phyloP scores from a whole-genome alignment of 2,888 invertebrate species.

The Eupithecia subfuscata region DNA sequence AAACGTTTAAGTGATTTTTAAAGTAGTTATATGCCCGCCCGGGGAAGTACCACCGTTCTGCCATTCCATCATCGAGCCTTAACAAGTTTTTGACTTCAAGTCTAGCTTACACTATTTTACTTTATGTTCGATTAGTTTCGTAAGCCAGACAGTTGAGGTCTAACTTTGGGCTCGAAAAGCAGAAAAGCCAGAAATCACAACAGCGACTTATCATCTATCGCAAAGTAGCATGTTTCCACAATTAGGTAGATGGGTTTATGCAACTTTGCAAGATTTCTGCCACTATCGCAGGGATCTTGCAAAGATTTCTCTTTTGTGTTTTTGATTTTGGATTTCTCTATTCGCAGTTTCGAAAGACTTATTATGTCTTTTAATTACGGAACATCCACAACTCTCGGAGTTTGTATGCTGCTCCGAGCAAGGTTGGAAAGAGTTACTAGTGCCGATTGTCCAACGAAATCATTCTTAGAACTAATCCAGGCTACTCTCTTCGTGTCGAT shows the following conservation, averaged over 20 bases:
- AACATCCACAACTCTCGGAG: background rate
- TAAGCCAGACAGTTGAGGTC: background rate
- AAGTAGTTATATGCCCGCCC: conserved; percentile 20
- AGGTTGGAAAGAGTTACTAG: conserved; percentile 4
- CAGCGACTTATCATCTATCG: conserved; percentile 6
- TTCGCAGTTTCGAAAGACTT: background rate
- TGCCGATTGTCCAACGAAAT: conserved; percentile 15
- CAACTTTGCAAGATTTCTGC: background rate
- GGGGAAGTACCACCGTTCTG: conserved; percentile 32
- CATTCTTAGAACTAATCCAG: conserved; percentile 16
- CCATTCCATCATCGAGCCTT: background rate
- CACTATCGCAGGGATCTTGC: background rate
- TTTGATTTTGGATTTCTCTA: background rate
- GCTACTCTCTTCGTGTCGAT: conserved; percentile 32
- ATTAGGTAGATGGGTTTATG: background rate
- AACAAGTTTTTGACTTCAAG: background rate
- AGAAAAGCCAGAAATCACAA: conserved; percentile 22
- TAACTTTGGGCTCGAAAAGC: conserved; percentile 7
- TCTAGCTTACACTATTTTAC: background rate
- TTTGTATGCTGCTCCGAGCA: background rate
- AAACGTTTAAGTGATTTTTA: background rate
- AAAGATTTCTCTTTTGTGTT: background rate
- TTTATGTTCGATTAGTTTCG: background rate
- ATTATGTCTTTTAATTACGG: background rate
- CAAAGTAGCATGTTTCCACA: background rate